Evolutionary conservation across 1,140 invertebrate genomes (phyloP).

Genomic region (Matsumurasca onukii): DNA sequence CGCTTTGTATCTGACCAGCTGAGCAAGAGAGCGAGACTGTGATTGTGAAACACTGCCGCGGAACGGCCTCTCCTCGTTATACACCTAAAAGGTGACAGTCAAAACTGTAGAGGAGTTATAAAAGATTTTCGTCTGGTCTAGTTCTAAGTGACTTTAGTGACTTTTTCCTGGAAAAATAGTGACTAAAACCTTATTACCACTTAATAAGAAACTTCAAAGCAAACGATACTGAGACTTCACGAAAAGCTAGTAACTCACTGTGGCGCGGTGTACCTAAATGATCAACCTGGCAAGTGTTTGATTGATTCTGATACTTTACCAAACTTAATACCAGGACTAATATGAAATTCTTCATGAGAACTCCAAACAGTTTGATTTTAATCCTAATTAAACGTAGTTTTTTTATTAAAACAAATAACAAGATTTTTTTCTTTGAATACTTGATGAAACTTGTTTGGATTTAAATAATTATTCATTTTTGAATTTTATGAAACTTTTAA

Average conservation of each 20-base stretch:
- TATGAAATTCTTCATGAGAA: too few species aligned
- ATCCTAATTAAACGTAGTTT: too few species aligned
- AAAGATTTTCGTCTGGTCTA: not conserved
- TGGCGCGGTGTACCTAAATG: not conserved
- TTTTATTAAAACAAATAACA: too few species aligned
- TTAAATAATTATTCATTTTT: too few species aligned
- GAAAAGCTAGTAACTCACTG: not conserved
- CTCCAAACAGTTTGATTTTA: too few species aligned
- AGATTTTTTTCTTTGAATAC: too few species aligned
- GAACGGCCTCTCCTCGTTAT: slow-evolving; percentile 26
- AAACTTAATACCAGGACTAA: too few species aligned
- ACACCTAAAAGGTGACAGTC: slow-evolving; percentile 11
- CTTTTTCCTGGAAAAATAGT: not conserved
- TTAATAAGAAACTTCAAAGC: not conserved
- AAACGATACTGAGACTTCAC: not conserved
- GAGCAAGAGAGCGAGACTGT: slow-evolving; percentile 29
- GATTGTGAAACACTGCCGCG: slow-evolving; percentile 19
- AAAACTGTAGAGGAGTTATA: not conserved
- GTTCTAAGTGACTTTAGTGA: not conserved
- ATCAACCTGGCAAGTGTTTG: too few species aligned
- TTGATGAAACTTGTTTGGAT: too few species aligned
- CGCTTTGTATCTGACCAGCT: slow-evolving; percentile 31
- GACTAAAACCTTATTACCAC: not conserved
- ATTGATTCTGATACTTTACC: too few species aligned
- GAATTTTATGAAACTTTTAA: too few species aligned